A percentile compares a stretch with the other conserved stretches of the same genome.
Evolutionary conservation across 2,797 vertebrate species (phyloP).

Genomic region (Florisuga fusca): DNA sequence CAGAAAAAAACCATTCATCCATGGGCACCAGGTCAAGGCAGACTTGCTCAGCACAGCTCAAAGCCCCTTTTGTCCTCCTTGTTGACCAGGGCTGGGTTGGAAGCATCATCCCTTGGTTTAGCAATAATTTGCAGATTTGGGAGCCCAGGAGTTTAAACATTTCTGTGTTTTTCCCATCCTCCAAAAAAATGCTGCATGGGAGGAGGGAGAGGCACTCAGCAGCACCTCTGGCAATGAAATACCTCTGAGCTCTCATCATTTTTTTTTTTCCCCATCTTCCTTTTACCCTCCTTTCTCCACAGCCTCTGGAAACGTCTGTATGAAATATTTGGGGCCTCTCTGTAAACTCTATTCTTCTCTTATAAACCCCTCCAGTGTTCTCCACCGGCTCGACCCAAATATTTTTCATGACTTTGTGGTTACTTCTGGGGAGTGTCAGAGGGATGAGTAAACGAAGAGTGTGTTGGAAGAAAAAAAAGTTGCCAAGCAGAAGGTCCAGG

Average conservation of each 20-base stretch:
- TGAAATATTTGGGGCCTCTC: not conserved
- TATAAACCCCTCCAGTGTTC: not conserved
- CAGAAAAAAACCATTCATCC: not conserved
- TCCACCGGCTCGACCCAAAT: not conserved
- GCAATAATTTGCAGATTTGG: not conserved
- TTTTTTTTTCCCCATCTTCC: not conserved
- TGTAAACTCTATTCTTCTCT: not conserved
- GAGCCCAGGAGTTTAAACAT: not conserved
- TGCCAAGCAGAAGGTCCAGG: not conserved
- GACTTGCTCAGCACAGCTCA: not conserved
- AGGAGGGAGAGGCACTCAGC: not conserved
- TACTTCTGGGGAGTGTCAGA: not conserved
- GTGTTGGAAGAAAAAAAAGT: not conserved
- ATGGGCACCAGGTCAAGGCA: not conserved
- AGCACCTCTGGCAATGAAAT: not conserved
- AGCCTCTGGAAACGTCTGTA: not conserved
- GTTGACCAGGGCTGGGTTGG: conserved; percentile 11
- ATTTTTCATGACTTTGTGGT: not conserved
- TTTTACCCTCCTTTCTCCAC: not conserved
- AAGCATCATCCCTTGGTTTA: conserved; percentile 13
- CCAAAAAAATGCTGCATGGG: not conserved
- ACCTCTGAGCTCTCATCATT: not conserved
- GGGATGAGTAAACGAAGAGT: not conserved
- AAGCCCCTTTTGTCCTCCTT: conserved; percentile 55
- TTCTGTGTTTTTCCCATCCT: not conserved